Conservation (phyloP, 2,113 vertebrate species). For the Neolamprologus kungweensis region DNA sequence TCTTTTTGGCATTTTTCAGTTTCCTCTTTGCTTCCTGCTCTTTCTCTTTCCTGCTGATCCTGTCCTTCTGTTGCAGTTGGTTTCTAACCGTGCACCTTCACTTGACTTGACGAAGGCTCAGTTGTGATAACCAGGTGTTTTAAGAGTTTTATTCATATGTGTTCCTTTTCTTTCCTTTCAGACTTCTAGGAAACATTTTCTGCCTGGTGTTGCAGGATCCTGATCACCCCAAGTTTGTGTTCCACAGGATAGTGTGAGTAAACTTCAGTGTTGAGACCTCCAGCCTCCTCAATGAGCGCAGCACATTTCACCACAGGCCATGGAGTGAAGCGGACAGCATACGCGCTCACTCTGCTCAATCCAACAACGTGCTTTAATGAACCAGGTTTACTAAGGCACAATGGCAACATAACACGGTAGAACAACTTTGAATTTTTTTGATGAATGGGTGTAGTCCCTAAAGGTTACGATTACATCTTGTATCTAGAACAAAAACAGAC, state of each 20-base stretch:
- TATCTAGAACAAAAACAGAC: not conserved
- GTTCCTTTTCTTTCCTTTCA: not conserved
- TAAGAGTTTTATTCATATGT: not conserved
- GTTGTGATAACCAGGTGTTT: not conserved
- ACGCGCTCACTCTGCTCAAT: not conserved
- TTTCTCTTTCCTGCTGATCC: not conserved
- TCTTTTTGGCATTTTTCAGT: conserved; percentile 60
- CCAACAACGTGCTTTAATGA: not conserved
- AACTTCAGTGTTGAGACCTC: not conserved
- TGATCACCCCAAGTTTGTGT: not conserved
- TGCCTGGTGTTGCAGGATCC: not conserved
- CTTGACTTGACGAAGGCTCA: not conserved
- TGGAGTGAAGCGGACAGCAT: not conserved
- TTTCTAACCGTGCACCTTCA: not conserved
- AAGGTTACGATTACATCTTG: not conserved
- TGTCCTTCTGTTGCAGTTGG: not conserved
- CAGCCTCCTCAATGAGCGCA: not conserved
- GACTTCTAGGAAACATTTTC: not conserved
- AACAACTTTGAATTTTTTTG: not conserved
- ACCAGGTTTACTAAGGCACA: not conserved
- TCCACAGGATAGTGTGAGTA: not conserved
- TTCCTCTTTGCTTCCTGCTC: conserved; percentile 63
- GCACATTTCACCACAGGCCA: not conserved
- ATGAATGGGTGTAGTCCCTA: not conserved
- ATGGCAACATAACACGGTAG: not conserved